Conservation (phyloP, 2,113 vertebrate genomes). For the Dendrocopos noguchii region DNA sequence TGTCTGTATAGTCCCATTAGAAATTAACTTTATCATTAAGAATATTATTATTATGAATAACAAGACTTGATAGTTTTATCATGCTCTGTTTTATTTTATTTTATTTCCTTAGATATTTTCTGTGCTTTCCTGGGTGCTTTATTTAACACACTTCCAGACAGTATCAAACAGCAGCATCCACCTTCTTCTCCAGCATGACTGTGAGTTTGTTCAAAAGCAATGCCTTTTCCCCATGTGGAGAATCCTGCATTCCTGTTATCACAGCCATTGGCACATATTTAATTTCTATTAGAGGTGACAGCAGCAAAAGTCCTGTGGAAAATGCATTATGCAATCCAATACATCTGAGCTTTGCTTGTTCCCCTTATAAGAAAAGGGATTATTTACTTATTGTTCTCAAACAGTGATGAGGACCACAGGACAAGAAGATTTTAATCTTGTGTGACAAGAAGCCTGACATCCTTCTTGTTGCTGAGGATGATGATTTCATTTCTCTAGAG, state of each 20-base stretch:
- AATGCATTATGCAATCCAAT: neutral
- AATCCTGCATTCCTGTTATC: neutral
- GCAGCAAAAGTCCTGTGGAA: slow-evolving; percentile 40
- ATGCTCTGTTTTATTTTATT: neutral
- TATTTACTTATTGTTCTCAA: neutral
- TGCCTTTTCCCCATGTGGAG: neutral
- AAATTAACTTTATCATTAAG: neutral
- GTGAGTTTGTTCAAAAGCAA: neutral
- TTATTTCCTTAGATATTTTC: slow-evolving; percentile 6
- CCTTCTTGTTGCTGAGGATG: neutral
- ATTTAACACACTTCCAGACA: neutral
- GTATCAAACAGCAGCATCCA: neutral
- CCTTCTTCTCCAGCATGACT: neutral
- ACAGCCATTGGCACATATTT: neutral
- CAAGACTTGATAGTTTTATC: slow-evolving; percentile 22
- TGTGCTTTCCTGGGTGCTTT: neutral
- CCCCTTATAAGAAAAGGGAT: neutral
- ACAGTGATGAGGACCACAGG: neutral
- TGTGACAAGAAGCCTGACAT: neutral
- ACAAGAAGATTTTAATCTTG: neutral
- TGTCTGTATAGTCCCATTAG: neutral
- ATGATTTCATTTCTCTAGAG: neutral
- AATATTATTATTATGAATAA: neutral
- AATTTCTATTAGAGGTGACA: slow-evolving; percentile 23
- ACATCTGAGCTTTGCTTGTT: neutral